Evolutionary conservation across 2,888 invertebrate genomes (phyloP), one percentile per base, ranked within the genome.

Genomic region (Amphipyra tragopoginis): DNA sequence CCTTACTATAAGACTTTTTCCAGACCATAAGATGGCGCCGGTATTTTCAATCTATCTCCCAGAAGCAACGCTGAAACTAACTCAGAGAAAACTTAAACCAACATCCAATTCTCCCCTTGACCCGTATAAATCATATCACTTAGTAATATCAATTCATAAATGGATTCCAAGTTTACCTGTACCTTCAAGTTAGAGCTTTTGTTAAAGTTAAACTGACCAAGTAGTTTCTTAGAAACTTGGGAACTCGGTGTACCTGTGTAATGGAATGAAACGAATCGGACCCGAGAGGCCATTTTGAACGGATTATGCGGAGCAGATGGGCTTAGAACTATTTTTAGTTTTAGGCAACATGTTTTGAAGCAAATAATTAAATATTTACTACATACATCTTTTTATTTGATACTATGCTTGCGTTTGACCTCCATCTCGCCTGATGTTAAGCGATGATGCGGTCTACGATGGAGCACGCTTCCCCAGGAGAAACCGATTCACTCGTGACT

Each of bases 191-290:
- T 57, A 21, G 33, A 11, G 42, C 48, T 58, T 62, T 75, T 76
- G 76, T 68, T 77, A 50, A 68, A 76, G 59, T 75, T 75, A 13
- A 64, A 75, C 72, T 79, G 76, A 66, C 76, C 76, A 68, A 77
- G 51, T 47, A 72, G 57, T 79, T 75, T 42, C 15, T 6, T 65
- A 8, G 14, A 8, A 58, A 55, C 60, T 72, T 11, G 10, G n/a
- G 38, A 1, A 42, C 11, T 36, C 2, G 51, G 36, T 36, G 11
- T 58, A 59, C 55, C 48, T 55, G 48, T 51, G 48, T 76, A 77
- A 72, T 77, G 80, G 77, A 79, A 65, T 45, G 56, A 50, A 69
- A 76, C 60, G 60, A 62, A 76, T 67, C 40, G 49, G 29, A 29
- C 77, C 42, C 75, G 0, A n/a, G 63, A 40, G 77, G 61, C 44